Percentiles rank a stretch among this genome's conserved stretches.
Evolutionary conservation across 2,888 invertebrate species (phyloP).

Genomic region (Tholera decimalis): DNA sequence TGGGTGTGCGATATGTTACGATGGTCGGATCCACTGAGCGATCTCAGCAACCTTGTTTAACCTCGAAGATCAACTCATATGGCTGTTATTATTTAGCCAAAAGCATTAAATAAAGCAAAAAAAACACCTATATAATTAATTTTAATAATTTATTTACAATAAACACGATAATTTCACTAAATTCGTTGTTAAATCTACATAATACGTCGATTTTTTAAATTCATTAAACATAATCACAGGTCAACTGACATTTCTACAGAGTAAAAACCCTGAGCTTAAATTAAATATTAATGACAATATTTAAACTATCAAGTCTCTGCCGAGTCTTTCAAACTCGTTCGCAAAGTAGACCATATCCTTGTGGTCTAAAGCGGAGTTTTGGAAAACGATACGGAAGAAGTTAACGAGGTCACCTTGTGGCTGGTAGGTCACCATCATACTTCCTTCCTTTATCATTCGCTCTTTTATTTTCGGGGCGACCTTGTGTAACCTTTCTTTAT

Average conservation of each 20-base stretch:
- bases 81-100: too few relatives aligned
- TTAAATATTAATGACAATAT: slow-evolving; percentile 54
- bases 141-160: slow-evolving; percentile 60
- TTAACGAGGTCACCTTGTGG: slow-evolving; percentile 96
- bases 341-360: slow-evolving; percentile 97
- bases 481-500: slow-evolving; percentile 93
- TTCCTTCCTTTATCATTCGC: slow-evolving; percentile 98
- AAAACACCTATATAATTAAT: slow-evolving; percentile 24
- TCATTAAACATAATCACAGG: slow-evolving; percentile 80
- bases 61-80: too few relatives aligned
- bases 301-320: slow-evolving; percentile 91
- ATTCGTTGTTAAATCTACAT: slow-evolving; percentile 54
- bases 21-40: too few relatives aligned
- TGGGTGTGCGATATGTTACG: too few relatives aligned
- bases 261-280: slow-evolving; percentile 60
- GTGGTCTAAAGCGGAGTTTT: slow-evolving; percentile 96
- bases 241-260: slow-evolving; percentile 67
- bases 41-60: too few relatives aligned
- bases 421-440: slow-evolving; percentile 99
- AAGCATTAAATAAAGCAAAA: slow-evolving; percentile 7
- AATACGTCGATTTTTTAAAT: slow-evolving; percentile 49
- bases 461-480: slow-evolving; percentile 98
- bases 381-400: slow-evolving; percentile 98
- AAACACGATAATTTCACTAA: slow-evolving; percentile 41
- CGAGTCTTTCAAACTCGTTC: slow-evolving; percentile 96